Base-by-base conservation (phyloP, 2,888 invertebrate genomes). In the Zygogramma bicolorata region DNA sequence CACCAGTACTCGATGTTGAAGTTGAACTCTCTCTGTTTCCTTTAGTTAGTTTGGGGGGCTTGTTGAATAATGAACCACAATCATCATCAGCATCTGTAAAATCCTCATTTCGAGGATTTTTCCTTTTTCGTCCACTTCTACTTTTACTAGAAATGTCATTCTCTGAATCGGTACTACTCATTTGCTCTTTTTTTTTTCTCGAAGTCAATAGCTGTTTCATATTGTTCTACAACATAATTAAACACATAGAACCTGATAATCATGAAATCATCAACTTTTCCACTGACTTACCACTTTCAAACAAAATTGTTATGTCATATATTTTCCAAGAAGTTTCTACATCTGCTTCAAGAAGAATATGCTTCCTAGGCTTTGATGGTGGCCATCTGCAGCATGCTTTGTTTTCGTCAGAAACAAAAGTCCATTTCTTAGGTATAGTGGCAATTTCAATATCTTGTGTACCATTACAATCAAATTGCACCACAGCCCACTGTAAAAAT, bases 261-360 rank as follows among this genome's bases (percentile, higher is more conserved):
- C 59, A 18, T 27, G n/a, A 59, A 59, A 29, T 59, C 15, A 31
- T n/a, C n/a, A n/a, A n/a, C 5, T 7, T 31, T 31, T 59, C 8
- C 15, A 34, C 8, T 13, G 29, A 49, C 25, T 63, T 15, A 63
- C n/a, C 59, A 15, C 34, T 53, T 34, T 49, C 18, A 65, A 65
- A 53, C 18, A 65, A 65, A 13, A 29, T 49, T 49, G 31, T 65
- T 65, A 65, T 65, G 49, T 53, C 53, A 38, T 65, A 65, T 65
- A 10, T 22, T 34, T 49, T 65, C 65, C 65, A 65, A 34, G 29
- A 27, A 22, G 20, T 65, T 49, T 53, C 65, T 65, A 53, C 53
- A 53, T 65, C 49, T 7, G 65, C 53, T n/a, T 49, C 20, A 49
- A 53, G 49, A 34, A 53, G 65, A 65, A 65, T 53, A 34, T 65